Evolutionary conservation across 1,140 invertebrate species (phyloP).

Genomic region (Paramacrobiotus metropolitanus): DNA sequence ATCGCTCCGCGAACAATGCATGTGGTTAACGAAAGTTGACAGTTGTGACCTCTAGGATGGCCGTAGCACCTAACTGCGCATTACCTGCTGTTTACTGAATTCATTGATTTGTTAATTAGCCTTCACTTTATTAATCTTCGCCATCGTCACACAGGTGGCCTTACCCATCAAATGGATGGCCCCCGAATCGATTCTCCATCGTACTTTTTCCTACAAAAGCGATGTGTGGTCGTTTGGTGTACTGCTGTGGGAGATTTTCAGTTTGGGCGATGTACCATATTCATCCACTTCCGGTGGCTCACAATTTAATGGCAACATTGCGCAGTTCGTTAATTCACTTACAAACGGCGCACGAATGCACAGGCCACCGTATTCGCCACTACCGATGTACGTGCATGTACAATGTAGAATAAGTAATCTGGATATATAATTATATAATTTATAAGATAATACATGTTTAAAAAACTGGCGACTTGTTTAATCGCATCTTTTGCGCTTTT

Average conservation of each 20-base stretch:
- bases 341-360: background rate
- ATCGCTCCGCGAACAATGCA: no score
- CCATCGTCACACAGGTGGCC: no score
- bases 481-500: background rate
- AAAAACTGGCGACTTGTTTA: no score
- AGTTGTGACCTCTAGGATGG: no score
- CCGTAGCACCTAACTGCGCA: no score
- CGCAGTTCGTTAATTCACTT: background rate
- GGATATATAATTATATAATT: no score
- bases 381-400: background rate
- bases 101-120: no score
- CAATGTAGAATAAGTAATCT: background rate
- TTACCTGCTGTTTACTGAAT: no score
- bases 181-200: background rate
- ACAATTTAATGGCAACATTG: background rate
- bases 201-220: background rate
- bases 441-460: no score
- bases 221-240: background rate
- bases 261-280: background rate
- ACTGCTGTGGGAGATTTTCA: background rate
- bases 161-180: background rate
- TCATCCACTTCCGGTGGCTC: background rate
- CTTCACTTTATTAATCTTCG: no score
- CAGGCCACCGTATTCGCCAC: background rate
- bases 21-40: no score